Evolutionary conservation across 2,797 vertebrate species (phyloP), one percentile per base, ranked within the genome.

Genomic region (Anableps anableps): DNA sequence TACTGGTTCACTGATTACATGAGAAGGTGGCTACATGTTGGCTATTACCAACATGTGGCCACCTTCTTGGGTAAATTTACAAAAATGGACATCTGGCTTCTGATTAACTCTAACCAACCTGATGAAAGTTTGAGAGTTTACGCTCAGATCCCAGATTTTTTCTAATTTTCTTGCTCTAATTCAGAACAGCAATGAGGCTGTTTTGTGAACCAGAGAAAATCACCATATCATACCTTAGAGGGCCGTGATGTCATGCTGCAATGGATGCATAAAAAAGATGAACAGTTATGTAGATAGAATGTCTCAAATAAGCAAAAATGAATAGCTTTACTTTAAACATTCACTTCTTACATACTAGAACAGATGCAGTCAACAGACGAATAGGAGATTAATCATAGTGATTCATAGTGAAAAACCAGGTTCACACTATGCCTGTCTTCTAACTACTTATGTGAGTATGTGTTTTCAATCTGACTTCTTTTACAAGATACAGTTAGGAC

Each of bases 341-440:
- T 74, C 11, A 72, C 74, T 53, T 38, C 76, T 79, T 29, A 6
- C 78, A 70, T 45, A 47, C 53, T 9, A 7, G 83, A 78, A 81
- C 34, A 47, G 41, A 29, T 78, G 51, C 36, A 38, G 43, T 53
- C n/a, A 77, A 48, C 80, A 85, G 79, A 81, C 79, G 76, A 55
- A 48, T 83, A 55, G n/a, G 50, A 89, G 36, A 64, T 45, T 48
- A 76, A 71, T 71, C 41, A 43, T 29, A 71, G 26, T 71, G 38
- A 85, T 53, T 88, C 84, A 89, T 16, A 89, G 38, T 5, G 83
- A 92, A 91, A 91, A 71, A 80, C 36, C 2, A 19, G 72, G 83
- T 66, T 88, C 88, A 81, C 76, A 75, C 62, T 71, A 36, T 66
- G 55, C 23, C 53, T 43, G 11, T 13, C 21, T n/a, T 41, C 47